These are phyloP conservation scores for Rhinophrynus dorsalis DNA, from an alignment of 2,797 vertebrate species.

Conservation along the genomic window DNA sequence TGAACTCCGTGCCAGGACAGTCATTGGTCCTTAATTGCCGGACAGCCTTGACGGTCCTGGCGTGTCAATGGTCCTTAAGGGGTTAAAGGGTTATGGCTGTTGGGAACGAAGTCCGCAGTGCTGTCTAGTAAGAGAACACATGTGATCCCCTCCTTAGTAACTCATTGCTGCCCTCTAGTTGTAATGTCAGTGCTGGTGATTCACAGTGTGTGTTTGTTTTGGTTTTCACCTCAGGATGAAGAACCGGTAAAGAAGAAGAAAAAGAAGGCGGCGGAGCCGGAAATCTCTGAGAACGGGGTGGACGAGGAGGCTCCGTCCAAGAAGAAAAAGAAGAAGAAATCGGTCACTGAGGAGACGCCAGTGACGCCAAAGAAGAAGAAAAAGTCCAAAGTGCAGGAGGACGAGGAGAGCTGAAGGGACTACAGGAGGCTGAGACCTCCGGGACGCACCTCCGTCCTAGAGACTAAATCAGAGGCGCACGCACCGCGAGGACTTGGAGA, in stretches of 20 bases:
- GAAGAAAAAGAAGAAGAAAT: conserved; percentile 59
- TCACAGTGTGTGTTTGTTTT: no score
- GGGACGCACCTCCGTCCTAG: background rate
- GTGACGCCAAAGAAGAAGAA: conserved; percentile 66
- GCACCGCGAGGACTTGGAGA: background rate
- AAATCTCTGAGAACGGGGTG: conserved; percentile 58
- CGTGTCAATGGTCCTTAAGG: no score
- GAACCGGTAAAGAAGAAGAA: conserved; percentile 61
- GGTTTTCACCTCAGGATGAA: no score
- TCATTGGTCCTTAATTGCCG: no score
- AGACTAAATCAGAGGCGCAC: background rate
- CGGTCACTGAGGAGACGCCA: accelerated
- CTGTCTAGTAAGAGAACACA: no score
- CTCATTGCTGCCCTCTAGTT: no score
- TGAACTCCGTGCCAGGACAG: no score
- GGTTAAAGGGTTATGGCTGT: no score
- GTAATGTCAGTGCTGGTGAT: no score
- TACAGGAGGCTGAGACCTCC: background rate
- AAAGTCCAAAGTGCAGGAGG: conserved; percentile 51
- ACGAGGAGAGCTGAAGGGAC: conserved; percentile 14
- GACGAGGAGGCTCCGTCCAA: conserved; percentile 49
- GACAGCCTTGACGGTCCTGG: no score
- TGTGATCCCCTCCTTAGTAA: no score
- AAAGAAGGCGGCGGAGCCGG: conserved; percentile 59
- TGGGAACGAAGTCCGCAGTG: no score